Percentiles rank a stretch among this genome's conserved stretches.
Conservation (phyloP, 23 tunicate genomes). For the Ciona savignyi region DNA sequence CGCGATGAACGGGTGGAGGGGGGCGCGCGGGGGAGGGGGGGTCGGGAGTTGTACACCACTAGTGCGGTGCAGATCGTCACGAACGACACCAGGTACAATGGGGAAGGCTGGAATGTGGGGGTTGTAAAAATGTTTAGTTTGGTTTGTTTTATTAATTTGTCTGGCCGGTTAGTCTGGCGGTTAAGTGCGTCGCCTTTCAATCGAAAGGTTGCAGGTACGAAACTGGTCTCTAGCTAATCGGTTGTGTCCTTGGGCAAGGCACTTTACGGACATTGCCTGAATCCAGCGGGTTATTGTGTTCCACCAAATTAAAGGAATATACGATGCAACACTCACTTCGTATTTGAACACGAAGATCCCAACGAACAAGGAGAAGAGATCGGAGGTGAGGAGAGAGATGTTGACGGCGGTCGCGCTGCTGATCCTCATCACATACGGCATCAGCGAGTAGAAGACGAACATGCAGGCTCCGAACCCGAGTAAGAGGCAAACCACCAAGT, state of each 20-base stretch:
- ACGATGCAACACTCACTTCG: too few relatives aligned
- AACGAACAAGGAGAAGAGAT: slow-evolving; percentile 69
- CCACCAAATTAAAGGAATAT: too few relatives aligned
- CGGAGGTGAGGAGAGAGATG: slow-evolving; percentile 81
- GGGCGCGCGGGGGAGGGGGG: slow-evolving; percentile 25
- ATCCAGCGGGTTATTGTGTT: too few relatives aligned
- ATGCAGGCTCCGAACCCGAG: slow-evolving; percentile 58
- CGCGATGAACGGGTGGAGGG: not conserved
- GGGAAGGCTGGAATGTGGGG: slow-evolving; percentile 45
- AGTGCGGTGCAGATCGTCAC: slow-evolving; percentile 54
- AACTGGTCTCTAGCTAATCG: not conserved
- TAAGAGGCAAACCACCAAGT: slow-evolving; percentile 17
- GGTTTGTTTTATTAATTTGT: not conserved
- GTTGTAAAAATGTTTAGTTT: not conserved
- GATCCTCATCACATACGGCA: slow-evolving; percentile 75
- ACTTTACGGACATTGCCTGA: too few relatives aligned
- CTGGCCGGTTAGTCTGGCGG: not conserved
- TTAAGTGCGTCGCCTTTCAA: not conserved
- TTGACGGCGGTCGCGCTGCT: slow-evolving; percentile 88
- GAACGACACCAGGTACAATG: slow-evolving; percentile 75
- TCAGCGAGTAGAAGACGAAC: slow-evolving; percentile 55
- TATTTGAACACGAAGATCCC: slow-evolving; percentile 64
- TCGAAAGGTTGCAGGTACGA: not conserved
- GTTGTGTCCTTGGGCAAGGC: too few relatives aligned
- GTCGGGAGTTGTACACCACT: slow-evolving; percentile 63